A percentile compares a stretch with the other conserved stretches of the same genome.
These are phyloP conservation scores for Drosophila emarginata DNA, from an alignment of 2,888 invertebrate species.

Conservation along the genomic window DNA sequence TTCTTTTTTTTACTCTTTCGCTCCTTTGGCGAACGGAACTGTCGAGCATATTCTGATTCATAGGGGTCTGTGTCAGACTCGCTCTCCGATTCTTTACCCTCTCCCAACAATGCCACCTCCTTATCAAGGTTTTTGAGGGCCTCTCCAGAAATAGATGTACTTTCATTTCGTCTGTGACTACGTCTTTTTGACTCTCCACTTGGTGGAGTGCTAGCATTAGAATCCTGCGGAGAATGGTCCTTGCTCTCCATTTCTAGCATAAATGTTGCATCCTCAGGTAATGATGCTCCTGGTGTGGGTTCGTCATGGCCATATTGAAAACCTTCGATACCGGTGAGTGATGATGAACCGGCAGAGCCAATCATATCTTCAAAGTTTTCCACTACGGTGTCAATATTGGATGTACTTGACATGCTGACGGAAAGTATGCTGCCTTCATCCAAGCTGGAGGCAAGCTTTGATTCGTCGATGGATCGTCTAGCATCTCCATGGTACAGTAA, in stretches of 20 bases:
- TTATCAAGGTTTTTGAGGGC: conserved; percentile 73
- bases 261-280: conserved; percentile 76
- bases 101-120: conserved; percentile 64
- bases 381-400: conserved; percentile 83
- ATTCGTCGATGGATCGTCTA: conserved; percentile 81
- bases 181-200: conserved; percentile 79
- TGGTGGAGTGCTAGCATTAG: conserved; percentile 62
- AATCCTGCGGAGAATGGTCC: conserved; percentile 72
- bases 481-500: conserved; percentile 74
- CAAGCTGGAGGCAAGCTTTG: conserved; percentile 84
- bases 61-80: conserved; percentile 83
- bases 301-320: conserved; percentile 74
- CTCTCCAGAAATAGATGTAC: conserved; percentile 81
- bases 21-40: conserved; percentile 81
- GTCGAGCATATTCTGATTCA: conserved; percentile 83
- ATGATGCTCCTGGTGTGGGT: conserved; percentile 47
- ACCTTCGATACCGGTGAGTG: conserved; percentile 80
- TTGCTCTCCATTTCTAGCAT: conserved; percentile 72
- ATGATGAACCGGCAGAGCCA: conserved; percentile 81
- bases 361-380: conserved; percentile 81
- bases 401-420: conserved; percentile 85
- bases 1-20: conserved; percentile 80
- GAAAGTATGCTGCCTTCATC: conserved; percentile 85
- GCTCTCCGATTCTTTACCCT: conserved; percentile 83
- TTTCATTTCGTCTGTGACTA: conserved; percentile 85